phyloP scores from a whole-genome alignment of 2,888 invertebrate genomes.

The Biston stratarius region DNA sequence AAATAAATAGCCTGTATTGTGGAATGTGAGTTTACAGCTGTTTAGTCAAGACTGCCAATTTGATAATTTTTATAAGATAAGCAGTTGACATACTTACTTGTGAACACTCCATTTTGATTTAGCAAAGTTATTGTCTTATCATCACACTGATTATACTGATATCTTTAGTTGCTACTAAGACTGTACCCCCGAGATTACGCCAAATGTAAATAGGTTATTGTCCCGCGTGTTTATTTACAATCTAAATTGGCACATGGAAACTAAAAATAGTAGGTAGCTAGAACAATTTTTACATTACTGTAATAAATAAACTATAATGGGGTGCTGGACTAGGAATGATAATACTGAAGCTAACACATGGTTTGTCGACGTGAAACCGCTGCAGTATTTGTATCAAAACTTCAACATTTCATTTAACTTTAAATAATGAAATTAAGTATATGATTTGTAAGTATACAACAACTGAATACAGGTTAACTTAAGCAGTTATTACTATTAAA shows the following conservation, averaged over 20 bases:
- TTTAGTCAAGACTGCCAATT: slow-evolving; percentile 41
- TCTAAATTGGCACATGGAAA: slow-evolving; percentile 48
- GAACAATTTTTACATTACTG: slow-evolving; percentile 37
- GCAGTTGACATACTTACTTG: slow-evolving; percentile 66
- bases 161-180: slow-evolving; percentile 47
- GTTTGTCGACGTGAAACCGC: slow-evolving; percentile 10
- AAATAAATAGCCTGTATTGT: background rate
- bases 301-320: slow-evolving; percentile 24
- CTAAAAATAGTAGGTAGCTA: slow-evolving; percentile 50
- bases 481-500: slow-evolving; percentile 46
- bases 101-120: slow-evolving; percentile 57
- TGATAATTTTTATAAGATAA: slow-evolving; percentile 52
- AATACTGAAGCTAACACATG: slow-evolving; percentile 23
- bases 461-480: slow-evolving; percentile 15
- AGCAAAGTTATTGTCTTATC: slow-evolving; percentile 46
- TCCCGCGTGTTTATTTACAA: slow-evolving; percentile 62
- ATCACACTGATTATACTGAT: slow-evolving; percentile 46
- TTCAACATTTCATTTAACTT: background rate
- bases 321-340: slow-evolving; percentile 21
- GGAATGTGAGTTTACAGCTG: slow-evolving; percentile 14
- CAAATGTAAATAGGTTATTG: slow-evolving; percentile 61
- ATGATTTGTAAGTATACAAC: slow-evolving; percentile 5
- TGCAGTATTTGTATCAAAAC: slow-evolving; percentile 14
- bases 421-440: background rate
- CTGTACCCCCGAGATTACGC: slow-evolving; percentile 43